Evolutionary conservation across 2,888 invertebrate genomes (phyloP).

Genomic region (Plagodis dolabraria): DNA sequence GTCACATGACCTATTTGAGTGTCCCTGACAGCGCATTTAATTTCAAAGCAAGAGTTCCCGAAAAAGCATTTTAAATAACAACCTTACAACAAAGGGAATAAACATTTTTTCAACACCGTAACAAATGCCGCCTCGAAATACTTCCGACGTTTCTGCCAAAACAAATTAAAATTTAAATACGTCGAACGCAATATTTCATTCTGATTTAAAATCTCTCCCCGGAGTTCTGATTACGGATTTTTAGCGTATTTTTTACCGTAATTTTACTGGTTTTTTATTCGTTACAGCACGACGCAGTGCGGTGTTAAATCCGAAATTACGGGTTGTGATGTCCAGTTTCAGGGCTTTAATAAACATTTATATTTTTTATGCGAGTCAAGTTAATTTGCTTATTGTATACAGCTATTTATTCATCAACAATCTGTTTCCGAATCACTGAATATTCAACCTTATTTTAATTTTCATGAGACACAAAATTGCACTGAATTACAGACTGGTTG

Average conservation of each 20-base stretch:
- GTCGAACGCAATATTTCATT: conserved; percentile 29
- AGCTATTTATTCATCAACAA: conserved; percentile 16
- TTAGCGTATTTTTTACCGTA: background rate
- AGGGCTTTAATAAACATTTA: conserved; percentile 45
- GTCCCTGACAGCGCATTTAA: background rate
- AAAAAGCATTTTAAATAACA: conserved; percentile 6
- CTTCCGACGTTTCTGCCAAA: conserved; percentile 25
- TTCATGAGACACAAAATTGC: too few species aligned
- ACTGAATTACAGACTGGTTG: too few species aligned
- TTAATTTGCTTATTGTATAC: conserved; percentile 21
- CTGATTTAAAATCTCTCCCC: conserved; percentile 35
- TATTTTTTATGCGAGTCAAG: conserved; percentile 38
- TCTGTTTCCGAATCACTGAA: background rate
- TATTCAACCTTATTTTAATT: conserved; percentile 2
- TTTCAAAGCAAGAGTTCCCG: background rate
- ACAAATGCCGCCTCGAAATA: conserved; percentile 16
- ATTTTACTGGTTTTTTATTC: conserved; percentile 33
- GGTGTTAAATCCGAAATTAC: conserved; percentile 39
- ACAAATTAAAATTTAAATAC: conserved; percentile 32
- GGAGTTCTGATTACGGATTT: conserved; percentile 36
- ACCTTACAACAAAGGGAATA: conserved; percentile 19
- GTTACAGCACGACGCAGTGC: conserved; percentile 28
- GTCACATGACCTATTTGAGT: background rate
- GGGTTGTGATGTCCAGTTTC: conserved; percentile 38
- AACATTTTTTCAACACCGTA: conserved; percentile 11